Evolutionary conservation across 2,888 invertebrate species (phyloP).

Genomic region (Campopleginae sp.): DNA sequence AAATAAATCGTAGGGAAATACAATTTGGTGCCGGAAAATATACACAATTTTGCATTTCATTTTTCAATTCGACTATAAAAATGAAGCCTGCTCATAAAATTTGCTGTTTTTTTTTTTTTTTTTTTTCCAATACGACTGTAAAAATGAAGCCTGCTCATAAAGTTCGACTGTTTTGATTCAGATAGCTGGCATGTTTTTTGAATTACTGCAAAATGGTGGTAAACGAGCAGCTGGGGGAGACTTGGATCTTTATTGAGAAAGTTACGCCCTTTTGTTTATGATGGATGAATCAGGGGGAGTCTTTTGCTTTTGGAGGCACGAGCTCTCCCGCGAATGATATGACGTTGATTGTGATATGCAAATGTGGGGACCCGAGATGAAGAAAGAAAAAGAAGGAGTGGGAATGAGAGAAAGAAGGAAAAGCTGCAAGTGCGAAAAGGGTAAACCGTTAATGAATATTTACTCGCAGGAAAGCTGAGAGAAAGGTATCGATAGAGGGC

Average conservation of each 20-base stretch:
- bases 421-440: constrained; percentile 53
- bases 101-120: background rate
- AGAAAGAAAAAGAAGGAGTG: constrained; percentile 8
- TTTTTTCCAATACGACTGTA: background rate
- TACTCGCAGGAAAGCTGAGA: constrained; percentile 74
- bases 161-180: background rate
- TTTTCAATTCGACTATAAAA: background rate
- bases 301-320: constrained; percentile 29
- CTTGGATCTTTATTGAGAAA: background rate
- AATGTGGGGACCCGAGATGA: constrained; percentile 70
- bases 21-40: background rate
- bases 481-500: constrained; percentile 74
- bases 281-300: background rate
- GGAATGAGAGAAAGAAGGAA: constrained; percentile 14
- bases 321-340: constrained; percentile 78
- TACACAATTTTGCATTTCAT: background rate
- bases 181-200: background rate
- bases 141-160: background rate
- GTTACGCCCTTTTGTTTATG: background rate
- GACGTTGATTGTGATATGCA: constrained; percentile 82
- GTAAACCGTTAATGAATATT: constrained; percentile 82
- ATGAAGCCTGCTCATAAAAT: background rate
- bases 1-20: background rate
- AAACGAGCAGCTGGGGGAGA: background rate
- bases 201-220: background rate